Base-by-base conservation (phyloP, 2,888 invertebrate species). In the Stenodema calcarata region DNA sequence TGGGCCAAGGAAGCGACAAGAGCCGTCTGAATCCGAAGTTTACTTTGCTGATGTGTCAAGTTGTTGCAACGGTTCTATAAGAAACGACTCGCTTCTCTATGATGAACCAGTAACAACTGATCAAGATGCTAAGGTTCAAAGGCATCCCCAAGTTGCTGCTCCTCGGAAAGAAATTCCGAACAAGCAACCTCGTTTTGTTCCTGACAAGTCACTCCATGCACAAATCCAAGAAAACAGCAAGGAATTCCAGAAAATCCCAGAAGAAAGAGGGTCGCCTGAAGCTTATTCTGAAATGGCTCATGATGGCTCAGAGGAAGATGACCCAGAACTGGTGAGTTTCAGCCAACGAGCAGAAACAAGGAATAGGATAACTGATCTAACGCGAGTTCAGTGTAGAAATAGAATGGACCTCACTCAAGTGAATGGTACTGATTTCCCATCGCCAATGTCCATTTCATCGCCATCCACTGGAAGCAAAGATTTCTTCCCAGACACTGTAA, bases 31-130 rank as follows among this genome's bases (percentile, higher is more conserved):
- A 90, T 96, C 96, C 0, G 96, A 96, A 90, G 94, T 96, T 0
- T 96, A 96, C 90, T 96, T 96, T 90, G 96, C 96, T 0, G 96
- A 96, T 89, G 96, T 96, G 0, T 96, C 96, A 35, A 90, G 90
- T 28, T 96, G 96, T 90, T 96, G 96, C 90, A 95, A 95, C 90
- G 94, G 95, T 79, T 95, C 95, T 3, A 93, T 95, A 0, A 90
- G 91, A 87, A 92, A 92, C 89, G 92, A 92, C 87, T 93, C 93
- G 14, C 93, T 93, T 35, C 91, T 93, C 54, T 93, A 94, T 89
- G 93, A 93, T 89, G 92, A 93, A 89, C 93, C 93, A 14, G 89
- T 93, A 18, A 93, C 93, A 23, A 85, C 88, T 9, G 87, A 88
- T 28, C 88, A 88, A 42, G 84, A 80, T n/a, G 47, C 23, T 28